A percentile compares a stretch with the other conserved stretches of the same genome.
phyloP scores from a whole-genome alignment of 2,113 vertebrate genomes.

The Tonatia bakeri region DNA sequence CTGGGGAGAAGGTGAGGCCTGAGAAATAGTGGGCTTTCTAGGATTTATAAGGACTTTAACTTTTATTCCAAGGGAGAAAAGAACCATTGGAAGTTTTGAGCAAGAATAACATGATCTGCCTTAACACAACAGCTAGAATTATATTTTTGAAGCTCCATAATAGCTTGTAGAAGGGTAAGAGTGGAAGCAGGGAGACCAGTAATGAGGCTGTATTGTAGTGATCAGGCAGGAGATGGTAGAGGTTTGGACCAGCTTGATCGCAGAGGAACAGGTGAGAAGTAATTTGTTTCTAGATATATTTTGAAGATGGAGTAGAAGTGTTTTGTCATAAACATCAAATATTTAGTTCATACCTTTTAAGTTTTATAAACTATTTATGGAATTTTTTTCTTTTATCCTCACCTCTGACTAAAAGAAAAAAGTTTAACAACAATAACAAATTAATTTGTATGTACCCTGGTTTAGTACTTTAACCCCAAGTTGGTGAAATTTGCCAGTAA shows the following conservation, averaged over 20 bases:
- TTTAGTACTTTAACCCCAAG: not conserved
- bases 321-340: not conserved
- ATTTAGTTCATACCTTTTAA: not conserved
- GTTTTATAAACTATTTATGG: not conserved
- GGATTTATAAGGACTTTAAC: not conserved
- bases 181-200: not conserved
- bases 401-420: slow-evolving; percentile 30
- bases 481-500: slow-evolving; percentile 5
- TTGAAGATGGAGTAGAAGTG: not conserved
- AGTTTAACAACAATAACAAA: not conserved
- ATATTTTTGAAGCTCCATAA: not conserved
- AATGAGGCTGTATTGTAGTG: not conserved
- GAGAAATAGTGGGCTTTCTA: not conserved
- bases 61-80: slow-evolving; percentile 17
- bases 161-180: not conserved
- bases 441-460: not conserved
- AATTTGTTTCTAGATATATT: not conserved
- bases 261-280: not conserved
- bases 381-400: not conserved
- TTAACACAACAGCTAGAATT: not conserved
- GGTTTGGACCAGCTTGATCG: not conserved
- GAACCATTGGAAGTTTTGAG: not conserved
- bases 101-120: not conserved
- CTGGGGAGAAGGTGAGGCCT: not conserved
- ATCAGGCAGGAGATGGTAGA: not conserved